Conservation (phyloP, 1,140 invertebrate genomes). For the Bradysia coprophila region DNA sequence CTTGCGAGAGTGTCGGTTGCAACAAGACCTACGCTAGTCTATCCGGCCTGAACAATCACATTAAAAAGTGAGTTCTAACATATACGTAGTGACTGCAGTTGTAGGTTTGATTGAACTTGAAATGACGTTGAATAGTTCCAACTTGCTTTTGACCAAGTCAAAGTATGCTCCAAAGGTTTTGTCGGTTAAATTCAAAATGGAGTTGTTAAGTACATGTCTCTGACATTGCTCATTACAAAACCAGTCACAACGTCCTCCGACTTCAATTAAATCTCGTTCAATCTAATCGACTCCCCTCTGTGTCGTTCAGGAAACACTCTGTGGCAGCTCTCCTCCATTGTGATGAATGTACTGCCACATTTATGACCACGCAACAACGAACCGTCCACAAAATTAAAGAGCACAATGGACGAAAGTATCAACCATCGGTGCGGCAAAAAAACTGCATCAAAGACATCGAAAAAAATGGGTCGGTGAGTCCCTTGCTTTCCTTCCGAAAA, state of each 20-base stretch:
- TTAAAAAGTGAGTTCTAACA: neutral
- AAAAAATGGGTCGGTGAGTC: too few species aligned
- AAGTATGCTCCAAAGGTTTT: too few species aligned
- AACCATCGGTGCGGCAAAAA: neutral
- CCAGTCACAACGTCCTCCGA: too few species aligned
- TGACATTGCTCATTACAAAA: too few species aligned
- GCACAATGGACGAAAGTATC: neutral
- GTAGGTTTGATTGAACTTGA: neutral
- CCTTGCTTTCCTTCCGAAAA: too few species aligned
- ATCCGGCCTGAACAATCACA: neutral
- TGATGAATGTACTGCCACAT: neutral
- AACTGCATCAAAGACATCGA: neutral
- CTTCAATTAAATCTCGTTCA: neutral
- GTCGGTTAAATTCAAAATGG: too few species aligned
- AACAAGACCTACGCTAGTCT: neutral
- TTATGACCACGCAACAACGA: neutral
- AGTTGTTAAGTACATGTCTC: too few species aligned
- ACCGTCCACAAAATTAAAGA: neutral
- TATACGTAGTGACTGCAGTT: neutral
- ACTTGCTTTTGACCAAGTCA: too few species aligned
- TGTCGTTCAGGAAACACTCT: neutral
- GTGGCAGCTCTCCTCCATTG: neutral
- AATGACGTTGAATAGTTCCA: too few species aligned
- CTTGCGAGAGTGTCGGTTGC: neutral
- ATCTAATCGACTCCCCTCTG: neutral